Base-by-base conservation (phyloP, 2,113 vertebrate genomes). In the Pseudopodoces humilis region DNA sequence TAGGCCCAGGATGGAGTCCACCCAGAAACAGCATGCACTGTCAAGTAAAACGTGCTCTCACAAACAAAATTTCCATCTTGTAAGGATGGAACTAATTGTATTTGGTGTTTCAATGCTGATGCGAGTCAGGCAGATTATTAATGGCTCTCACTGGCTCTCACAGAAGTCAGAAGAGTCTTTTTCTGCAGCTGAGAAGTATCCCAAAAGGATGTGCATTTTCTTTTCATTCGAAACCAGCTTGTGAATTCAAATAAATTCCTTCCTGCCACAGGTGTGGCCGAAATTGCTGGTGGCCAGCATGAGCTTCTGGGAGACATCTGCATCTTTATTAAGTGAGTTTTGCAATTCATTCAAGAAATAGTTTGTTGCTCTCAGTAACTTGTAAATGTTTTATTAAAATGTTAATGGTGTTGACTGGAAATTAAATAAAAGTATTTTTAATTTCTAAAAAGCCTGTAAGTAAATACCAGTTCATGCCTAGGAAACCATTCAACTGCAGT, bases 381-480 rank as follows among this genome's bases (percentile, higher is more conserved):
- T 2, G 1, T 56, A 52, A 53, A 60, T 70, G 15, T 86, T 93
- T 85, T 86, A 47, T 72, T 80, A 53, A 79, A 71, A 94, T 85
- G 53, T 78, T 91, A 43, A 39, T 68, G 24, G 21, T 35, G 24
- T 39, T 82, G 41, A 10, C 28, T 90, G 62, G 59, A 65, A 83
- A 86, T n/a, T 50, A 70, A 52, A 64, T 64, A 67, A 83, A 78
- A 63, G 43, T 37, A 24, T 47, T 89, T 68, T 95, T 72, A 58
- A 64, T 88, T 88, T 88, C 46, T 71, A 53, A 83, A 91, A 82
- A 65, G 63, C 80, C 81, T 90, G 25, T 68, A 52, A 86, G 74
- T 95, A 94, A 94, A 91, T 88, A 68, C 76, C 65, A 44, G 60
- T 69, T 59, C 37, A 65, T 85, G 49, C 65, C n/a, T 93, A 94